phyloP scores from a whole-genome alignment of 2,113 vertebrate genomes.

The Paramisgurnus dabryanus region DNA sequence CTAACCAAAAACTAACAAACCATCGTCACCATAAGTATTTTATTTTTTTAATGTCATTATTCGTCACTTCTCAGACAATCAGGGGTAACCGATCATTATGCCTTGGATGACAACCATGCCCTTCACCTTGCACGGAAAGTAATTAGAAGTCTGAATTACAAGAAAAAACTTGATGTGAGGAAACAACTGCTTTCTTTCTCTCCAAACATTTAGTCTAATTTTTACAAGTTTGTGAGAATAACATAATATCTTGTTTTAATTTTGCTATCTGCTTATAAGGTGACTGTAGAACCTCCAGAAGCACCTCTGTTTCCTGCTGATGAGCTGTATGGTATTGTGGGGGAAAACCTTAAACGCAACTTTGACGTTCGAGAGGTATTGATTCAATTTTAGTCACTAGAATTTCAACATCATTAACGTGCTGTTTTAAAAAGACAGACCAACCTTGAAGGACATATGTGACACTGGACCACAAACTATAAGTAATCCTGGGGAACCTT shows the following conservation, averaged over 20 bases:
- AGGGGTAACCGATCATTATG: conserved; percentile 93
- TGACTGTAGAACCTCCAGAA: conserved; percentile 84
- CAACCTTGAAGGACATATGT: too few species aligned
- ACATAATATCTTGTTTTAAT: background rate
- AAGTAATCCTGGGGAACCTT: too few species aligned
- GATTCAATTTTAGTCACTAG: background rate
- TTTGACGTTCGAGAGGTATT: conserved; percentile 93
- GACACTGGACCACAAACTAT: too few species aligned
- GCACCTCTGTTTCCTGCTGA: conserved; percentile 90
- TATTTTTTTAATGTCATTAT: background rate
- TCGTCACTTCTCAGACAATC: conserved; percentile 81
- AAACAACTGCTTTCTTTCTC: background rate
- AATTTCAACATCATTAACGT: background rate
- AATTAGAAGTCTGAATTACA: conserved; percentile 88
- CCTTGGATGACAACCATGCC: conserved; percentile 90
- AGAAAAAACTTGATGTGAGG: conserved; percentile 88
- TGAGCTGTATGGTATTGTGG: conserved; percentile 96
- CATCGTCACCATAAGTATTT: background rate
- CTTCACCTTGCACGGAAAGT: conserved; percentile 90
- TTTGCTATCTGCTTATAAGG: conserved; percentile 66
- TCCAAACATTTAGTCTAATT: background rate
- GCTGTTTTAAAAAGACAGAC: background rate
- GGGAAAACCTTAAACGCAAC: conserved; percentile 89
- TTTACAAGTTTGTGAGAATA: background rate
- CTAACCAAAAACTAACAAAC: too few species aligned